Percentiles rank a stretch among this genome's conserved stretches.
Evolutionary conservation across 2,113 vertebrate genomes (phyloP).

Genomic region (Chloropsis hardwickii): DNA sequence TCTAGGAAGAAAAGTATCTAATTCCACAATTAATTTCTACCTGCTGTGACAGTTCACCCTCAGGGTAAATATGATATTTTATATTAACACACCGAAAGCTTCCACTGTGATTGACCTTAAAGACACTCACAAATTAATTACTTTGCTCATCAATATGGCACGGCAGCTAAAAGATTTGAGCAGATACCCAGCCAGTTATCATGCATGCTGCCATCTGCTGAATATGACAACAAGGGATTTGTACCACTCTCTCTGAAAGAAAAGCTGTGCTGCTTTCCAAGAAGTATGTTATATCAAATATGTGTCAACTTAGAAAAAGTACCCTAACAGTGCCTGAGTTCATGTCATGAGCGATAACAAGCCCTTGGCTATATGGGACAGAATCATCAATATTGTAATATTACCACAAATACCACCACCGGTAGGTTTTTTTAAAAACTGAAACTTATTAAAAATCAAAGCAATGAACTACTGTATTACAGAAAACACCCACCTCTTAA

Average conservation of each 20-base stretch:
- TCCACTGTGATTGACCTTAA: slow-evolving; percentile 33
- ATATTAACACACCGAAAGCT: neutral
- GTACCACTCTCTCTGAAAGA: neutral
- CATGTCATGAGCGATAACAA: neutral
- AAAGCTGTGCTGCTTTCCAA: neutral
- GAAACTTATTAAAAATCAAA: neutral
- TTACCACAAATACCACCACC: neutral
- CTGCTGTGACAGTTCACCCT: neutral
- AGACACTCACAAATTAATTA: slow-evolving; percentile 40
- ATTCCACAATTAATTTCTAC: slow-evolving; percentile 8
- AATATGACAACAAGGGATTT: neutral
- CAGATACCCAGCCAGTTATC: neutral
- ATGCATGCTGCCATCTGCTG: slow-evolving; percentile 40
- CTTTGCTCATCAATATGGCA: neutral
- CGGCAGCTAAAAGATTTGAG: neutral
- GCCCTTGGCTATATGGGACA: neutral
- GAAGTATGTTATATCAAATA: neutral
- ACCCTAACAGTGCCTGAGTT: neutral
- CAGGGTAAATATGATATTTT: neutral
- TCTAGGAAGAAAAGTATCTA: neutral
- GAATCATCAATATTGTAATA: neutral
- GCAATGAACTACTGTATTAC: neutral
- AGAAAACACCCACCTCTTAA: neutral
- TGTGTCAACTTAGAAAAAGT: neutral
- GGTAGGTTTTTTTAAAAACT: neutral